Evolutionary conservation across 1,140 invertebrate species (phyloP).

Genomic region (Hypothenemus hampei): DNA sequence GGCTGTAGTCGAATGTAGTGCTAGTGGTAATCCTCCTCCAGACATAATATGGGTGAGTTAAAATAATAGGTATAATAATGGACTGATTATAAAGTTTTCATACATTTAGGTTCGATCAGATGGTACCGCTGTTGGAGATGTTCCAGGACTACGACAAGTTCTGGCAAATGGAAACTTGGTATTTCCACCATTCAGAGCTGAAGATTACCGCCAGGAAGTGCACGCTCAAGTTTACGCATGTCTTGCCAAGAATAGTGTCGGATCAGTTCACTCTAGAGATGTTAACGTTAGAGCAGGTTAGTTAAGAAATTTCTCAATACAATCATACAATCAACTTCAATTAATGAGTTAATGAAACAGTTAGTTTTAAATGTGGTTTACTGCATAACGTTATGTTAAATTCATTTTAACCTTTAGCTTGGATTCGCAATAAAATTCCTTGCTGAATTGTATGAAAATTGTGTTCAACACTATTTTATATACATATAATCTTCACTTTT

Average conservation of each 20-base stretch:
- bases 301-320: too few relatives aligned
- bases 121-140: conserved; percentile 82
- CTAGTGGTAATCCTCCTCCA: conserved; percentile 82
- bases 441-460: too few relatives aligned
- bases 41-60: conserved; percentile 81
- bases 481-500: too few relatives aligned
- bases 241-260: conserved; percentile 80
- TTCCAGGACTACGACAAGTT: conserved; percentile 71
- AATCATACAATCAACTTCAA: too few relatives aligned
- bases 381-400: too few relatives aligned
- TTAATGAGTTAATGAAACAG: too few relatives aligned
- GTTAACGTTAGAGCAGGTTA: conserved; percentile 92
- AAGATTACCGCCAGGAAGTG: conserved; percentile 88
- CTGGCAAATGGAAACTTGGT: conserved; percentile 88
- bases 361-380: too few relatives aligned
- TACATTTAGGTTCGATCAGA: conserved; percentile 55
- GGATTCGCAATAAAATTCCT: too few relatives aligned
- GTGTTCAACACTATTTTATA: too few relatives aligned
- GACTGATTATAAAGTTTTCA: background rate
- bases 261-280: conserved; percentile 84
- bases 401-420: too few relatives aligned
- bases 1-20: conserved; percentile 86
- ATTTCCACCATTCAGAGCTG: conserved; percentile 88
- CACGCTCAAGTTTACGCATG: conserved; percentile 92
- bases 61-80: background rate